Evolutionary conservation across 2,888 invertebrate genomes (phyloP).

Genomic region (Heteromurus nitidus): DNA sequence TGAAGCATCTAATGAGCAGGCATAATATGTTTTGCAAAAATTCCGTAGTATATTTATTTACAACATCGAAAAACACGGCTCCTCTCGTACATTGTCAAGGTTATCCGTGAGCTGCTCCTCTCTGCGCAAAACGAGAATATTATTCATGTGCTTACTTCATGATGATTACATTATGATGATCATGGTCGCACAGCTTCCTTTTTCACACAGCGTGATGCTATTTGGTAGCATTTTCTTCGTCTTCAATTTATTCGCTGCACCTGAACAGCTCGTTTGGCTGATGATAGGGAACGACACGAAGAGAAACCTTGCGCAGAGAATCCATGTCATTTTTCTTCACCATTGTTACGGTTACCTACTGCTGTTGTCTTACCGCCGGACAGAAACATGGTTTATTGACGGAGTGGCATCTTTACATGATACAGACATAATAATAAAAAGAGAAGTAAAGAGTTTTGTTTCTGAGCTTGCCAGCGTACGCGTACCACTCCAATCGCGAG

Average conservation of each 20-base stretch:
- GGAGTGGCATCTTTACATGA: neutral
- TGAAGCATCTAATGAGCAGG: conserved; percentile 44
- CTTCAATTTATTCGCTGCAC: neutral
- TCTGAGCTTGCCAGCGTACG: neutral
- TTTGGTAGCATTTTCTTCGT: neutral
- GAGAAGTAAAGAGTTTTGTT: conserved; percentile 4
- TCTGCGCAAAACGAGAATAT: conserved; percentile 15
- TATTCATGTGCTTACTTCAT: conserved; percentile 28
- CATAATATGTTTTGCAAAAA: conserved; percentile 54
- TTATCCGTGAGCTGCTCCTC: conserved; percentile 21
- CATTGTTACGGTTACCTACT: neutral
- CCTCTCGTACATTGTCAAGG: conserved; percentile 51
- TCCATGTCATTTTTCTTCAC: neutral
- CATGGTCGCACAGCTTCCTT: conserved; percentile 18
- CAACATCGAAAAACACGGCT: conserved; percentile 22
- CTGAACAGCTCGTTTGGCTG: neutral
- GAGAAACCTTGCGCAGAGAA: conserved; percentile 7
- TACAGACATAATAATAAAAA: neutral
- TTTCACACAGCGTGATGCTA: neutral
- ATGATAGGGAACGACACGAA: neutral
- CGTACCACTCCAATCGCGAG: neutral
- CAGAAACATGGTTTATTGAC: conserved; percentile 4
- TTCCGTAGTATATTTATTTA: too few relatives aligned
- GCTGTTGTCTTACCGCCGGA: too few relatives aligned
- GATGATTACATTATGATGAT: conserved; percentile 18